These are phyloP conservation scores for Brachyhypopomus occidentalis DNA, from an alignment of 2,113 vertebrate species.

Conservation along the genomic window DNA sequence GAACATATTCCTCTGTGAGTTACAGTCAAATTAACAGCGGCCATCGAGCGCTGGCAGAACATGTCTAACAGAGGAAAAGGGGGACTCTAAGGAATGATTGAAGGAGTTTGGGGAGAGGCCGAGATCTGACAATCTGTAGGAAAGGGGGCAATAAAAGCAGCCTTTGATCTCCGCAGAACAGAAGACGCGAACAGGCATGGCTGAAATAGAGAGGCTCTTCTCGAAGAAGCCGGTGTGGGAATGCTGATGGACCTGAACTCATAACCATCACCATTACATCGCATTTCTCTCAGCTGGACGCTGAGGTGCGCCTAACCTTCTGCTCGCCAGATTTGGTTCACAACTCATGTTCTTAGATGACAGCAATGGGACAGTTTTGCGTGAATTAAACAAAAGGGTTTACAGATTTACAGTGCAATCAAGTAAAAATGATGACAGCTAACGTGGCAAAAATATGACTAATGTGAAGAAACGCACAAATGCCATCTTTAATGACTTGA, in stretches of 20 bases:
- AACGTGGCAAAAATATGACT: neutral
- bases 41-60: conserved; percentile 21
- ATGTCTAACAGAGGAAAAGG: conserved; percentile 44
- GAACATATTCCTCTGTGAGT: conserved; percentile 64
- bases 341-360: neutral
- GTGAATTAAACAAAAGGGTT: neutral
- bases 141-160: conserved; percentile 63
- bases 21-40: conserved; percentile 71
- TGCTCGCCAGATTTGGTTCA: too few species aligned
- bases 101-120: conserved; percentile 58
- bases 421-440: neutral
- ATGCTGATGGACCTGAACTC: conserved; percentile 36
- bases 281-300: neutral
- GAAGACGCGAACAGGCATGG: conserved; percentile 48
- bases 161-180: conserved; percentile 61
- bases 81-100: conserved; percentile 64
- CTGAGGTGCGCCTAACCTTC: too few species aligned
- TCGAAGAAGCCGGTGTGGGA: neutral
- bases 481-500: too few species aligned
- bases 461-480: too few species aligned
- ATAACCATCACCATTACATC: conserved; percentile 28
- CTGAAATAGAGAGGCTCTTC: conserved; percentile 45
- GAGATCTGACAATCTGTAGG: conserved; percentile 48
- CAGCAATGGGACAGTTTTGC: neutral
- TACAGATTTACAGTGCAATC: neutral